Base-by-base conservation (phyloP, 2,888 invertebrate species). In the Sarcophaga caerulescens region DNA sequence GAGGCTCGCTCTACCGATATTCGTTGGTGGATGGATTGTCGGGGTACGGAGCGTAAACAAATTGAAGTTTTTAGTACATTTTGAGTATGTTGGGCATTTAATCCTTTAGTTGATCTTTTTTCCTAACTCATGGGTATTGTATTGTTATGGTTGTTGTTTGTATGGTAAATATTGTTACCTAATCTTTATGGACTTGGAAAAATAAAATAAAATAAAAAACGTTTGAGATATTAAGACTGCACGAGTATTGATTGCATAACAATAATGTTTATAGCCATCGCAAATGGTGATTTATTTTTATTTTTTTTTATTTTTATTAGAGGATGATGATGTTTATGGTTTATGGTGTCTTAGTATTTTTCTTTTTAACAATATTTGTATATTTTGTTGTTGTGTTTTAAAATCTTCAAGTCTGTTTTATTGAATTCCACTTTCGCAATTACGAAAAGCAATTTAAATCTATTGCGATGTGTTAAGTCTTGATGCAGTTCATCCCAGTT, bases 71-170 rank as follows among this genome's bases (percentile, higher is more conserved):
- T 83, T 74, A 52, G 59, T 78, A 71, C 65, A 14, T 35, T 19
- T 66, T 68, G 23, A 47, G 47, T 62, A 17, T 80, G 76, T 74
- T 84, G 78, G 81, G 71, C 81, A 81, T 74, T 86, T 78, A 75
- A 84, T 86, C 86, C 86, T 86, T 86, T 14, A 59, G 62, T 62
- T 86, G 70, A 86, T 81, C 84, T 78, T 78, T 86, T 79, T 35
- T 47, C 69, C 66, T 60, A 81, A 77, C 75, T 52, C 47, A 25
- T 11, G 66, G 68, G 35, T 66, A 4, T 59, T 57, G 23, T 23
- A 25, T 74, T 74, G 60, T 47, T 78, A 63, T 62, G 52, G 69
- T 79, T 62, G 62, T 35, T 71, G 35, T 6, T 35, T 6, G 35
- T 21, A 71, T 66, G 70, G 14, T 77, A 60, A 70, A 79, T 75